A percentile compares a stretch with the other conserved stretches of the same genome.
Evolutionary conservation across 2,113 vertebrate genomes (phyloP).

Genomic region (Nematolebias whitei): DNA sequence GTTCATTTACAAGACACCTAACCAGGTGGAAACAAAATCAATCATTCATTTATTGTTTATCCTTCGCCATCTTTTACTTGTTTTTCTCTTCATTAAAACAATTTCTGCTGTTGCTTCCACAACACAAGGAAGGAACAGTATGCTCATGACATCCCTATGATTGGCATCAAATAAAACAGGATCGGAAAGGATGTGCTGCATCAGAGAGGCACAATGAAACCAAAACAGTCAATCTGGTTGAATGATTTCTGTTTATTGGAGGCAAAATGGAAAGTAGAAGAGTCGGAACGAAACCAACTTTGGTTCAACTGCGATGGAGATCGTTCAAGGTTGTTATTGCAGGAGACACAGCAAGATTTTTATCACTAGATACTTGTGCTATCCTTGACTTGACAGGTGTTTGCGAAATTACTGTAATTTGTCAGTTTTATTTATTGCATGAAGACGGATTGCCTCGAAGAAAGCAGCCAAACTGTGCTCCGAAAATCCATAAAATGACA

Average conservation of each 20-base stretch:
- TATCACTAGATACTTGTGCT: not conserved
- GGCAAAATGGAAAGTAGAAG: conserved; percentile 16
- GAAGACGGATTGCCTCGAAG: conserved; percentile 27
- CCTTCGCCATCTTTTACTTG: conserved; percentile 28
- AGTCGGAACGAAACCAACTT: conserved; percentile 17
- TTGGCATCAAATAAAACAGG: conserved; percentile 50
- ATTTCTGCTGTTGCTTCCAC: conserved; percentile 16
- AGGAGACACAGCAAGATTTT: conserved; percentile 19
- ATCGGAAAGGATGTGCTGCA: conserved; percentile 30
- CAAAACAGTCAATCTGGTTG: conserved; percentile 45
- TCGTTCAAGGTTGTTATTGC: conserved; percentile 29
- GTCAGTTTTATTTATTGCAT: conserved; percentile 38
- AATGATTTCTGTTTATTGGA: conserved; percentile 32
- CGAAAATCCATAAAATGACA: conserved; percentile 36
- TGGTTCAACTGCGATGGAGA: conserved; percentile 28
- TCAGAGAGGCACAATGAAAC: conserved; percentile 20
- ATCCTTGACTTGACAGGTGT: conserved; percentile 20
- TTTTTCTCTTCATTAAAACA: conserved; percentile 60
- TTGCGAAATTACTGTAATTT: conserved; percentile 21
- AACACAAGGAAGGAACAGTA: conserved; percentile 9
- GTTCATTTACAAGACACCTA: conserved; percentile 15
- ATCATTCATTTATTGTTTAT: conserved; percentile 46
- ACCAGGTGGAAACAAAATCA: conserved; percentile 19
- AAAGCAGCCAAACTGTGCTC: conserved; percentile 9
- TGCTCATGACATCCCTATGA: conserved; percentile 36